Evolutionary conservation across 2,797 vertebrate genomes (phyloP).

Genomic region (Premnoplex brunnescens): DNA sequence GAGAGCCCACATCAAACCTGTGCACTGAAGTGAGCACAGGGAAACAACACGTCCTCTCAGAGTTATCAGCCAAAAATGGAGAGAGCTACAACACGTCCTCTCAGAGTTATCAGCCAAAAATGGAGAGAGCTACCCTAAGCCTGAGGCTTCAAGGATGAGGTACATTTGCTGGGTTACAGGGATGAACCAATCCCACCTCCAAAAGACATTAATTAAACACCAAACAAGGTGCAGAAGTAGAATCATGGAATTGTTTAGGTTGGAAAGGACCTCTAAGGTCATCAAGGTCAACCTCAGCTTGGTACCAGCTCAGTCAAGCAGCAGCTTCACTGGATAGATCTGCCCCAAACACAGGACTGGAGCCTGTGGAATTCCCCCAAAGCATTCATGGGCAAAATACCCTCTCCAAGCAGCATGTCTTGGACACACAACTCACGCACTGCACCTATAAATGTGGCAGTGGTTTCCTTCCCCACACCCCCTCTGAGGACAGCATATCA

Average conservation of each 20-base stretch:
- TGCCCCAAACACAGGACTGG: not conserved
- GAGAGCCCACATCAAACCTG: not conserved
- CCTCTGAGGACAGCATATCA: not conserved
- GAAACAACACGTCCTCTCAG: not conserved
- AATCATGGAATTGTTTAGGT: not conserved
- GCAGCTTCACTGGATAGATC: not conserved
- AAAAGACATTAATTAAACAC: not conserved
- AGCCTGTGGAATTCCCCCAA: not conserved
- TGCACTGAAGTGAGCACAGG: not conserved
- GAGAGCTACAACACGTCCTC: not conserved
- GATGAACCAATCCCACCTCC: not conserved
- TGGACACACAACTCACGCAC: not conserved
- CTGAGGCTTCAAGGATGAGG: not conserved
- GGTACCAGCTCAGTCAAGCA: not conserved
- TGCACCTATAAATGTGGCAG: not conserved
- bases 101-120: not conserved
- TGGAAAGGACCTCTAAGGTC: not conserved
- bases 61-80: not conserved
- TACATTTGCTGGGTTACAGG: not conserved
- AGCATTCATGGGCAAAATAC: fast-evolving
- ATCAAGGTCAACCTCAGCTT: not conserved
- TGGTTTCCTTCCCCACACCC: not conserved
- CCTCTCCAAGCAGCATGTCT: not conserved
- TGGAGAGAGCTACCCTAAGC: fast-evolving
- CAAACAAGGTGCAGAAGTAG: not conserved